phyloP scores from a whole-genome alignment of 2,797 vertebrate genomes.

The Nasua narica region DNA sequence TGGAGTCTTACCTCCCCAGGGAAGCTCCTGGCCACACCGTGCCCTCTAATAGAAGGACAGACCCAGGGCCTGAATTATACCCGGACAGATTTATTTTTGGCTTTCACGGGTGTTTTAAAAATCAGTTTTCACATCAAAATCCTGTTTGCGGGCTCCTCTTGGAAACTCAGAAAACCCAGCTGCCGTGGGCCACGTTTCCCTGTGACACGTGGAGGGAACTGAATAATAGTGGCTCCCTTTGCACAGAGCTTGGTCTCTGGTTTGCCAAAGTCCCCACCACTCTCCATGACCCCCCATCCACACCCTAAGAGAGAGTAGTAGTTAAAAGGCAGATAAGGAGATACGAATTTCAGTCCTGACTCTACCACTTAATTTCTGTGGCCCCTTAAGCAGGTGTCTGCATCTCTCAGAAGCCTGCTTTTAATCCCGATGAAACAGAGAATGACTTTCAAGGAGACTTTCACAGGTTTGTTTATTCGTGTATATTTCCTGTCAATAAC shows the following conservation, averaged over 20 bases:
- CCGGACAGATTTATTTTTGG: background rate
- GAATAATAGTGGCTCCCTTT: background rate
- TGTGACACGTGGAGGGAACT: background rate
- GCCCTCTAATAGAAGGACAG: background rate
- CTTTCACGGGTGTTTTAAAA: background rate
- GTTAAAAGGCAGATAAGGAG: background rate
- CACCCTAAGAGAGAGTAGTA: background rate
- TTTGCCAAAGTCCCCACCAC: background rate
- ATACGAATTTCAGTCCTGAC: background rate
- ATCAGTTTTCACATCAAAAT: conserved; percentile 30
- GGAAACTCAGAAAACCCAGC: conserved; percentile 16
- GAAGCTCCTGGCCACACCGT: background rate
- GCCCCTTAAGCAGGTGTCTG: background rate
- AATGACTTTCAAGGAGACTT: background rate
- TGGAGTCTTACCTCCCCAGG: background rate
- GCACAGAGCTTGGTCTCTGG: background rate
- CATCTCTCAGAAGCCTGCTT: conserved; percentile 1
- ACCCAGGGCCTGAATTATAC: background rate
- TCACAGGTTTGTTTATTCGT: background rate
- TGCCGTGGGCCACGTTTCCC: background rate
- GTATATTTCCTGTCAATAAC: background rate
- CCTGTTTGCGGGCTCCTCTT: conserved; percentile 22
- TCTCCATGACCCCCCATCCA: background rate
- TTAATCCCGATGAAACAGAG: background rate
- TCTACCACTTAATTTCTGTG: background rate